These are phyloP conservation scores for Trichogramma evanescens DNA, from an alignment of 2,888 invertebrate genomes.

Conservation along the genomic window DNA sequence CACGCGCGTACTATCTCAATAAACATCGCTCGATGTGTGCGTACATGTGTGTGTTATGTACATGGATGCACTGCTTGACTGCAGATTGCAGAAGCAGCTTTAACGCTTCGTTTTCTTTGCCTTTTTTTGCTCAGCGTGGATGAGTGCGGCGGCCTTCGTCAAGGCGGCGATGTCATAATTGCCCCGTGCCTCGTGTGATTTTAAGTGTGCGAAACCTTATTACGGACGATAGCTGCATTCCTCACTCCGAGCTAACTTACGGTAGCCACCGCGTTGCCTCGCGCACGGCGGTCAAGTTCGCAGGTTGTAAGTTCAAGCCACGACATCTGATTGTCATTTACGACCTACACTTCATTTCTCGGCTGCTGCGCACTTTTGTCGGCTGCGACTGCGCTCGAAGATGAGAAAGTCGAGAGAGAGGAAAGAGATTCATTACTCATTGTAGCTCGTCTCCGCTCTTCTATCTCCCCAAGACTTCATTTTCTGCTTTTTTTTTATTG, in stretches of 20 bases:
- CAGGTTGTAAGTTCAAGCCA: constrained; percentile 4
- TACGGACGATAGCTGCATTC: constrained; percentile 22
- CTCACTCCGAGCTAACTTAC: too few relatives aligned
- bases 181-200: constrained; percentile 26
- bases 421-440: too few relatives aligned
- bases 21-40: constrained; percentile 35
- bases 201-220: constrained; percentile 26
- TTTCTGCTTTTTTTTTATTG: too few relatives aligned
- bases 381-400: neutral
- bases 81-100: neutral
- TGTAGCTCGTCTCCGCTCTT: too few relatives aligned
- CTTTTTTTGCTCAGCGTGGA: constrained; percentile 26
- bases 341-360: constrained; percentile 26
- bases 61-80: neutral
- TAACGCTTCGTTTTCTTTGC: constrained; percentile 20
- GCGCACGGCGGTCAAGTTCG: too few relatives aligned
- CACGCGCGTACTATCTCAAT: constrained; percentile 32
- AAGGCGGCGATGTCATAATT: constrained; percentile 37
- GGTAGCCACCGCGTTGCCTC: too few relatives aligned
- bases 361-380: neutral
- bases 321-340: constrained; percentile 36
- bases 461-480: too few relatives aligned
- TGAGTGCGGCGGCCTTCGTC: constrained; percentile 25
- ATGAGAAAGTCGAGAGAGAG: neutral
- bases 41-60: neutral